Percentiles rank a stretch among this genome's conserved stretches.
phyloP scores from a whole-genome alignment of 2,888 invertebrate genomes.

The Rhingia rostrata region DNA sequence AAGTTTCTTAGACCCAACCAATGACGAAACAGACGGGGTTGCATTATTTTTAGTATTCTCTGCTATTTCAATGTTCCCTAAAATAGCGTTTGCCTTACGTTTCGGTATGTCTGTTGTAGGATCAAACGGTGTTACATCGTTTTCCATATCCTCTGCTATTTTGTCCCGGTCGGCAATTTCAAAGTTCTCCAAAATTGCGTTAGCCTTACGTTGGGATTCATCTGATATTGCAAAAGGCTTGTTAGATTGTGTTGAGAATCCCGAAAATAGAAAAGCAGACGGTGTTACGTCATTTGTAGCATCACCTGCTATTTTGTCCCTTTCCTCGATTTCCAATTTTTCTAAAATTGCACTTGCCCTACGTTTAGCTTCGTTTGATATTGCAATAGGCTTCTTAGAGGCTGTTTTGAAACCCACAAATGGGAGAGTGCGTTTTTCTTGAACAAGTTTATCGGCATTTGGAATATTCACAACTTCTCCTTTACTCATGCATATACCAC shows the following conservation, averaged over 20 bases:
- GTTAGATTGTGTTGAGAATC: conserved; percentile 63
- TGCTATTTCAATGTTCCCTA: too few species aligned
- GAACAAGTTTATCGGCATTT: neutral
- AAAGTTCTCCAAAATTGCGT: conserved; percentile 53
- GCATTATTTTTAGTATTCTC: too few species aligned
- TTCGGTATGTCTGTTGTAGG: too few species aligned
- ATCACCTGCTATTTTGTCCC: neutral
- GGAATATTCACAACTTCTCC: neutral
- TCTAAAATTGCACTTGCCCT: conserved; percentile 37
- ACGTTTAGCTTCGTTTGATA: conserved; percentile 65
- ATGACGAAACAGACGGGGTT: conserved; percentile 20
- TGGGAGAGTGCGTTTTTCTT: too few species aligned
- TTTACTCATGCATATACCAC: conserved; percentile 25
- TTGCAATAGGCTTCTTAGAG: conserved; percentile 56
- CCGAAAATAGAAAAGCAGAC: conserved; percentile 20
- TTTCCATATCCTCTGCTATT: conserved; percentile 23
- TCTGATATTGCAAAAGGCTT: conserved; percentile 57
- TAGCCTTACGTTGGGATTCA: conserved; percentile 58
- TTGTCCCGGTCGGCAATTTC: conserved; percentile 9
- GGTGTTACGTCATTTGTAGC: neutral
- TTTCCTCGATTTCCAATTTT: conserved; percentile 40
- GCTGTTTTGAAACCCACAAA: conserved; percentile 57
- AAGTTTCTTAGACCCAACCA: conserved; percentile 65
- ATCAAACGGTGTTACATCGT: neutral
- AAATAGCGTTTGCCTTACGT: too few species aligned